These are phyloP conservation scores for Corythoichthys haematopterus DNA, from an alignment of 2,113 vertebrate species.

Conservation along the genomic window DNA sequence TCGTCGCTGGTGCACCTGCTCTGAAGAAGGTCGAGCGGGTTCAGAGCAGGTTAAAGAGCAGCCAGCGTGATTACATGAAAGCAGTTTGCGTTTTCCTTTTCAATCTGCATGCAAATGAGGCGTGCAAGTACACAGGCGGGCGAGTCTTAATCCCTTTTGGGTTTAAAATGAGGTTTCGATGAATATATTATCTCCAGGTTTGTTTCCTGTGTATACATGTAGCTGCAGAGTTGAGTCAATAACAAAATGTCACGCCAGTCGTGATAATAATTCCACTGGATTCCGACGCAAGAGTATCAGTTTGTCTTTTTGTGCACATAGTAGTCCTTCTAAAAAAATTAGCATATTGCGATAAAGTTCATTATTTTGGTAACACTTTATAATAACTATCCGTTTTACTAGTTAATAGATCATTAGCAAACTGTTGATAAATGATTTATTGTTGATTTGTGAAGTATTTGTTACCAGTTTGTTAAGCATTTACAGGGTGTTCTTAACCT, in stretches of 20 bases:
- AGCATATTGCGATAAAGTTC: too few species aligned
- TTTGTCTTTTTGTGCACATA: background rate
- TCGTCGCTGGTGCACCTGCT: slow-evolving; percentile 52
- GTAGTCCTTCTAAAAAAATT: too few species aligned
- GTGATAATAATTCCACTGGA: background rate
- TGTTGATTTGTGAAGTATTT: too few species aligned
- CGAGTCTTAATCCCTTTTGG: slow-evolving; percentile 2
- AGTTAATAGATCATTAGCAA: too few species aligned
- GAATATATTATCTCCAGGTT: background rate
- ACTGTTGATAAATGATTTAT: too few species aligned
- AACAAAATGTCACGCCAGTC: background rate
- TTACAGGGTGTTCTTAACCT: too few species aligned
- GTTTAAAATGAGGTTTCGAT: slow-evolving; percentile 4
- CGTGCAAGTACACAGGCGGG: background rate
- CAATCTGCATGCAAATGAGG: slow-evolving; percentile 2
- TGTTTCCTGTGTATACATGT: too few species aligned
- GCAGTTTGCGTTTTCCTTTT: slow-evolving; percentile 2
- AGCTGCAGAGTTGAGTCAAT: background rate
- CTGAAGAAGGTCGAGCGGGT: slow-evolving; percentile 34
- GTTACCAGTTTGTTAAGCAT: too few species aligned
- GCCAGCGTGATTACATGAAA: slow-evolving; percentile 18
- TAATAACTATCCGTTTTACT: too few species aligned
- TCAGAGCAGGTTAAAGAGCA: slow-evolving; percentile 45
- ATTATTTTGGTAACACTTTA: too few species aligned
- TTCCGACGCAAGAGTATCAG: background rate